phyloP scores from a whole-genome alignment of 2,797 vertebrate species.

The Eremophila alpestris region DNA sequence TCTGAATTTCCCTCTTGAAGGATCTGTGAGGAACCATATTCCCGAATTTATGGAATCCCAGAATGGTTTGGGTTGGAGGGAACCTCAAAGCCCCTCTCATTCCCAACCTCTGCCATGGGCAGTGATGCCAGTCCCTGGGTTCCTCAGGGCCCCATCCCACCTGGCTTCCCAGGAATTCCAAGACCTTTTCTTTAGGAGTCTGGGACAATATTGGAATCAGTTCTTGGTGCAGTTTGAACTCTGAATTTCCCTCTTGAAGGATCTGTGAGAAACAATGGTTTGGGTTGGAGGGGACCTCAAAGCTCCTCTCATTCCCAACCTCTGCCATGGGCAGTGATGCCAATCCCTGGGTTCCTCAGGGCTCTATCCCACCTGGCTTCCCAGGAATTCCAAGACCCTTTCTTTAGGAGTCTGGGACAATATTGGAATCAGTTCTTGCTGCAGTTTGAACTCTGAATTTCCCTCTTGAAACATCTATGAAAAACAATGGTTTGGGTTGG shows the following conservation, averaged over 20 bases:
- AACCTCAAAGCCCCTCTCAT: background rate
- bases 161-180: background rate
- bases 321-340: rapidly evolving
- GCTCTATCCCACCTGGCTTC: background rate
- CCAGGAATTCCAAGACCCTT: too few species aligned
- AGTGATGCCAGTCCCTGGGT: rapidly evolving
- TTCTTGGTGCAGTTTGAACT: background rate
- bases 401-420: background rate
- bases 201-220: background rate
- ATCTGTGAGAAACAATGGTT: background rate
- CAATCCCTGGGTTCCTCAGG: background rate
- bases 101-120: background rate
- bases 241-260: background rate
- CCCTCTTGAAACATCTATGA: too few species aligned
- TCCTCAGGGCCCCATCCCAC: background rate
- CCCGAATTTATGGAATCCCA: background rate
- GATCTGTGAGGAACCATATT: background rate
- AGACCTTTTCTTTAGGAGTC: too few species aligned
- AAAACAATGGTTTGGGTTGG: too few species aligned
- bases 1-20: background rate
- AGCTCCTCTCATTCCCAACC: background rate
- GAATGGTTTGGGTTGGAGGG: background rate
- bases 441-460: too few species aligned
- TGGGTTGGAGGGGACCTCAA: background rate
- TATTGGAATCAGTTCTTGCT: too few species aligned